Conservation (phyloP, 2,888 invertebrate species). For the Myathropa florea region DNA sequence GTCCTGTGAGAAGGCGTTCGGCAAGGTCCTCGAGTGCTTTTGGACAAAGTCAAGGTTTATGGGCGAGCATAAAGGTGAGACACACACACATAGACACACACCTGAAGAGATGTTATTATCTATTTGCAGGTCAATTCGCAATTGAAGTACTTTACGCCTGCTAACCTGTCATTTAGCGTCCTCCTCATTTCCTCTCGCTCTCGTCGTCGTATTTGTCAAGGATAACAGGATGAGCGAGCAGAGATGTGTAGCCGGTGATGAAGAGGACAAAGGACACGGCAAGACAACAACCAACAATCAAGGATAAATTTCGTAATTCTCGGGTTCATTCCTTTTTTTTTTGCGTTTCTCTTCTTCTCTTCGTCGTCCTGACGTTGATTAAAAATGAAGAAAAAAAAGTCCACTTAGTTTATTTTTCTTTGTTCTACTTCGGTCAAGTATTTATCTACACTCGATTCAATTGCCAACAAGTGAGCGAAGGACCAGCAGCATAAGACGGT, state of each 20-base stretch:
- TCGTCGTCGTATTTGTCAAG: background rate
- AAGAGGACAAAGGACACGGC: background rate
- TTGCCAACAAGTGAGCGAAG: background rate
- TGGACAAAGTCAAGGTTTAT: background rate
- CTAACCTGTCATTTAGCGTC: conserved; percentile 7
- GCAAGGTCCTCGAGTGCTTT: background rate
- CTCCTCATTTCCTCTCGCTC: background rate
- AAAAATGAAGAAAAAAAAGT: background rate
- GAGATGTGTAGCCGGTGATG: background rate
- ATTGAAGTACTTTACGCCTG: conserved; percentile 44
- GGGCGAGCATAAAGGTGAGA: background rate
- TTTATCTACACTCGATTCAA: background rate
- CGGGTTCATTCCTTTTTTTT: background rate
- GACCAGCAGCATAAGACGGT: background rate
- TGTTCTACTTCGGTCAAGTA: background rate
- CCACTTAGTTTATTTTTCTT: background rate
- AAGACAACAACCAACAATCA: conserved; percentile 52
- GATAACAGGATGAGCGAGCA: conserved; percentile 17
- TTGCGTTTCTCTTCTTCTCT: background rate
- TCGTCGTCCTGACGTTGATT: conserved; percentile 35
- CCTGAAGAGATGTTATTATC: conserved; percentile 43
- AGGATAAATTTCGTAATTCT: conserved; percentile 44
- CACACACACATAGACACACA: background rate
- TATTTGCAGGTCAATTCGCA: conserved; percentile 58
- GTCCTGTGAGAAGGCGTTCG: background rate